Percentiles rank a stretch among this genome's conserved stretches.
These are phyloP conservation scores for Monochamus saltuarius DNA, from an alignment of 1,140 invertebrate species.

Conservation along the genomic window DNA sequence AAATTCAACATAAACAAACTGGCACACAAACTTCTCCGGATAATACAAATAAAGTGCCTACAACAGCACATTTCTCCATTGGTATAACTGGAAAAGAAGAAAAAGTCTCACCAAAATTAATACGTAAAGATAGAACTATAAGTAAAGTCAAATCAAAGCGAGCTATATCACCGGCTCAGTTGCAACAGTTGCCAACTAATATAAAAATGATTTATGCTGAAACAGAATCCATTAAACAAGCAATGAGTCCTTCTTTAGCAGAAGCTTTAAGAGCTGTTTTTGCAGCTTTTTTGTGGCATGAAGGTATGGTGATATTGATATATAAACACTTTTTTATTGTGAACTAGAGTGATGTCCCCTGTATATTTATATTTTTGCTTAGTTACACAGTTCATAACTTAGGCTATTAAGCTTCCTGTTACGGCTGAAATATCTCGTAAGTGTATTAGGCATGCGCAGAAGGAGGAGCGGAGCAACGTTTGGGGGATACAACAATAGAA, in stretches of 20 bases:
- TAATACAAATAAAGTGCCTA: constrained; percentile 52
- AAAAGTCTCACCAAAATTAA: constrained; percentile 64
- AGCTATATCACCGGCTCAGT: constrained; percentile 62
- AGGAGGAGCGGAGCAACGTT: too few species aligned
- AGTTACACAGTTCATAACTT: too few species aligned
- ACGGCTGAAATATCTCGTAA: too few species aligned
- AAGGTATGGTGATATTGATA: constrained; percentile 65
- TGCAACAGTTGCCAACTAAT: constrained; percentile 48
- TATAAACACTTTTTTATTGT: neutral
- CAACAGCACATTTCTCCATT: constrained; percentile 64
- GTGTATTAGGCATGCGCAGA: too few species aligned
- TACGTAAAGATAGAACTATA: constrained; percentile 60
- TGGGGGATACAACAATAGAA: too few species aligned
- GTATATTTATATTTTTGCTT: too few species aligned
- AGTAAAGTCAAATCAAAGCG: constrained; percentile 59
- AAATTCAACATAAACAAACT: constrained; percentile 60
- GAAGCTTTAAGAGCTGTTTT: constrained; percentile 92
- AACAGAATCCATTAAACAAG: constrained; percentile 68
- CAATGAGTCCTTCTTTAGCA: constrained; percentile 88
- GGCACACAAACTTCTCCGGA: constrained; percentile 78
- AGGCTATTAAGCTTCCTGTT: too few species aligned
- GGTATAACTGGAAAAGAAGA: constrained; percentile 60
- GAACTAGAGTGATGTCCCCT: too few species aligned
- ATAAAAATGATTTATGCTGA: constrained; percentile 39
- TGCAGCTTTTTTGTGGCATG: constrained; percentile 95